phyloP scores from a whole-genome alignment of 1,140 invertebrate species.

The Probaryconus sp. region DNA sequence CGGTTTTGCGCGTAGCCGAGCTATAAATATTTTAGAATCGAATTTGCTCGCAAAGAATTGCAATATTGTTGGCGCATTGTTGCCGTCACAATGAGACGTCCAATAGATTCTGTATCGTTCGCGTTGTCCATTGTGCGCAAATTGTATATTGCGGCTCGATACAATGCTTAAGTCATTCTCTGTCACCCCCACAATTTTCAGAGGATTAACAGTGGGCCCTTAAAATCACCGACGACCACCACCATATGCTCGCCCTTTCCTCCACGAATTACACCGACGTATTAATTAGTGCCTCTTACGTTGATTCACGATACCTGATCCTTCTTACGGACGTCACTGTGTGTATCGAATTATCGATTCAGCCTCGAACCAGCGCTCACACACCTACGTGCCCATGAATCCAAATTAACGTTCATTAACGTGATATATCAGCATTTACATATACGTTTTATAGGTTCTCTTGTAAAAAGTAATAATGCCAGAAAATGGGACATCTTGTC shows the following conservation, averaged over 20 bases:
- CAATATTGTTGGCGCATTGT: constrained; percentile 62
- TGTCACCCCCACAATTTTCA: constrained; percentile 16
- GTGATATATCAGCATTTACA: constrained; percentile 33
- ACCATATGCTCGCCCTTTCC: constrained; percentile 65
- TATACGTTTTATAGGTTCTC: constrained; percentile 17
- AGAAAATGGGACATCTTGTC: constrained; percentile 1
- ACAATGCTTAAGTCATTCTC: constrained; percentile 35
- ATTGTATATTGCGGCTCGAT: constrained; percentile 61
- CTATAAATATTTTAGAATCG: constrained; percentile 68
- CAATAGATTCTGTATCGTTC: constrained; percentile 31
- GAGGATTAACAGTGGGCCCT: constrained; percentile 46
- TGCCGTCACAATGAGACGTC: constrained; percentile 57
- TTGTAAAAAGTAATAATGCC: constrained; percentile 24
- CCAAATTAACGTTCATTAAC: constrained; percentile 56
- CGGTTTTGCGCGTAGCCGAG: constrained; percentile 22
- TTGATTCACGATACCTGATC: constrained; percentile 50
- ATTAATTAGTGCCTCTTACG: constrained; percentile 61
- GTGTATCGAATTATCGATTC: constrained; percentile 56
- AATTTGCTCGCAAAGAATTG: constrained; percentile 64
- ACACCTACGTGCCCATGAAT: constrained; percentile 52
- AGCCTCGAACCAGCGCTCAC: constrained; percentile 36
- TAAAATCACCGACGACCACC: constrained; percentile 67
- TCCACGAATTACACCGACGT: constrained; percentile 24
- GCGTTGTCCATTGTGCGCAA: constrained; percentile 56
- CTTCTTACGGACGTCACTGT: constrained; percentile 37